Conservation (phyloP, 2,113 vertebrate species). For the Hyla sarda region DNA sequence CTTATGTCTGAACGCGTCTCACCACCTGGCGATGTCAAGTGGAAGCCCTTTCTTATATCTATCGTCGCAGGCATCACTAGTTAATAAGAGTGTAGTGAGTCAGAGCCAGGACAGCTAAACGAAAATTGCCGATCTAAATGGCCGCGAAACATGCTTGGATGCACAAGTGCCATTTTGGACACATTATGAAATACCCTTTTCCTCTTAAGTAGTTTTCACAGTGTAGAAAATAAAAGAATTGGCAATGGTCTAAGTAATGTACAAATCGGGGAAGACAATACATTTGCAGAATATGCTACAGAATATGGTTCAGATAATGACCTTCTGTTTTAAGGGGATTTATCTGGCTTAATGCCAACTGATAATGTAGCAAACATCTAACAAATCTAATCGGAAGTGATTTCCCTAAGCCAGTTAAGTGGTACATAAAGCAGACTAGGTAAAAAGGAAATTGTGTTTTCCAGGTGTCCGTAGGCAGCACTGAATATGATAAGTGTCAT, state of each 20-base stretch:
- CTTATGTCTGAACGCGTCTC: conserved; percentile 40
- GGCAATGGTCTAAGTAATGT: not conserved
- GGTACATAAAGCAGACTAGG: not conserved
- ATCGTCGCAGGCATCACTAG: not conserved
- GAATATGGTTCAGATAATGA: not conserved
- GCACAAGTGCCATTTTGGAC: conserved; percentile 21
- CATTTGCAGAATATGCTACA: not conserved
- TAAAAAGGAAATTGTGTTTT: too few relatives aligned
- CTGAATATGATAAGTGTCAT: too few relatives aligned
- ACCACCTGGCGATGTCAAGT: conserved; percentile 23
- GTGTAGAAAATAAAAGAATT: conserved; percentile 1
- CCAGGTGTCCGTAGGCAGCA: too few relatives aligned
- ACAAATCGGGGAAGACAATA: not conserved
- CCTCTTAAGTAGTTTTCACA: not conserved
- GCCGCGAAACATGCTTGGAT: not conserved
- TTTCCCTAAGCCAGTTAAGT: not conserved
- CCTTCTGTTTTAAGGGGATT: not conserved
- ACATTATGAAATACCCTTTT: conserved; percentile 6
- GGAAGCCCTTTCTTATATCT: conserved; percentile 3
- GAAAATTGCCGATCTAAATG: not conserved
- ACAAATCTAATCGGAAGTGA: not conserved
- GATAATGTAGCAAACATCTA: not conserved
- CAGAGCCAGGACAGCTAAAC: conserved; percentile 10
- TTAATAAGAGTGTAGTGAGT: conserved; percentile 10
- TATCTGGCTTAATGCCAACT: not conserved